Base-by-base conservation (phyloP, 2,797 vertebrate species). In the Chelon auratus region DNA sequence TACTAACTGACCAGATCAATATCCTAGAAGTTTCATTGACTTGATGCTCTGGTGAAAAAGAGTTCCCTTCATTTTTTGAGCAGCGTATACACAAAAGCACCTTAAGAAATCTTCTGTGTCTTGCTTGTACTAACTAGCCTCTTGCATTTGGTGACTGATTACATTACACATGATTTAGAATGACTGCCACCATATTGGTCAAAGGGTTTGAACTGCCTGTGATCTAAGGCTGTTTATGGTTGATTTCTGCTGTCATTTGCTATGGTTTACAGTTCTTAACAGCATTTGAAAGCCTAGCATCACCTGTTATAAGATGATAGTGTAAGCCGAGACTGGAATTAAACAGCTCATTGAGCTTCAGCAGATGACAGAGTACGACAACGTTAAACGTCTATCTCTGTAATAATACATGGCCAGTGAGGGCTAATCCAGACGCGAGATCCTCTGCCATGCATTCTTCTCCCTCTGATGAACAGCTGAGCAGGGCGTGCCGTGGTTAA, bases 391-490 rank as follows among this genome's bases (percentile, higher is more conserved):
- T 82, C 75, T 77, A 67, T 77, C 33, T 60, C 5, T 55, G 52
- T 68, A 50, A 69, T 72, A 61, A 82, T 60, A 66, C 14, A 9
- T 17, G 51, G 36, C 42, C 11, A 53, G 36, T 54, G 40, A 24
- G 50, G 62, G 53, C 55, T 53, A 68, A 68, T 72, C 5, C 4
- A 13, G 60, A 11, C 2, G 26, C 55, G 40, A 48, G 17, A 18
- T 33, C 58, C 61, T 68, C 22, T 50, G 64, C 22, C 37, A 9
- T 55, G 52, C 17, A 5, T 69, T 69, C 48, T 68, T 52, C 62
- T 64, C 52, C 66, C 0, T 43, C 73, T 80, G 81, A 39, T 65
- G 75, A 83, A 59, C 81, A 78, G 78, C 83, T 87, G 74, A 76
- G 62, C 42, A 71, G 80, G 86, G 85, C 3, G 81, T 62, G 77